phyloP scores from a whole-genome alignment of 2,113 vertebrate species.

The Neodontobutis hainanensis region DNA sequence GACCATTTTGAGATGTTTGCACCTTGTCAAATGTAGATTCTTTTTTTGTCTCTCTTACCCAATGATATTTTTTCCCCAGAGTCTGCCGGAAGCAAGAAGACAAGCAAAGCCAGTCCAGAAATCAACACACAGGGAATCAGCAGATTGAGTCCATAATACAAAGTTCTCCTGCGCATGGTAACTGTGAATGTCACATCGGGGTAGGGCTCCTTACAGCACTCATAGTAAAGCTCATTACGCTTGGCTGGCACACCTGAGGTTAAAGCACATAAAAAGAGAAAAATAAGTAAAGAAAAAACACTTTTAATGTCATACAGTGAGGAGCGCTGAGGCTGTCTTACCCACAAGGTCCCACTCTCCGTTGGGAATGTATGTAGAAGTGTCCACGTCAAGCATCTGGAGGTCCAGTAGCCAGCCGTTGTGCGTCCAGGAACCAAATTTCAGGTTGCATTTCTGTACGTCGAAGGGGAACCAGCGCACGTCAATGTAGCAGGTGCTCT shows the following conservation, averaged over 20 bases:
- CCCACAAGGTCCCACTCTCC: conserved; percentile 91
- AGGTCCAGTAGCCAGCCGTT: conserved; percentile 89
- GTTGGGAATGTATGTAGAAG: conserved; percentile 87
- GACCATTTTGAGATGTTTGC: too few relatives aligned
- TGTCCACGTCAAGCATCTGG: conserved; percentile 87
- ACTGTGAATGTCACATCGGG: conserved; percentile 88
- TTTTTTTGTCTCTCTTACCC: conserved; percentile 59
- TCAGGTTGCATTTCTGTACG: conserved; percentile 87
- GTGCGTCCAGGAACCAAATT: conserved; percentile 90
- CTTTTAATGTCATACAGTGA: neutral
- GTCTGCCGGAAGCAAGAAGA: conserved; percentile 85
- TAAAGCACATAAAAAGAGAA: neutral
- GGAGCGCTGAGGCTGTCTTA: conserved; percentile 56
- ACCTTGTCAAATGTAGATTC: neutral
- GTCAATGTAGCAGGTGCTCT: conserved; percentile 84
- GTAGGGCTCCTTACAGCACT: conserved; percentile 89
- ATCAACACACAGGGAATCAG: conserved; percentile 88
- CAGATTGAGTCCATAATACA: conserved; percentile 88
- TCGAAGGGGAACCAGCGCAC: conserved; percentile 91
- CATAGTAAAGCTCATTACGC: conserved; percentile 87
- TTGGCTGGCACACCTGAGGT: conserved; percentile 84
- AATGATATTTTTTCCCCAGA: conserved; percentile 81
- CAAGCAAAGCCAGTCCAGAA: conserved; percentile 85
- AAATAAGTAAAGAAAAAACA: too few relatives aligned
- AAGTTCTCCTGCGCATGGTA: conserved; percentile 84